A percentile compares a stretch with the other conserved stretches of the same genome.
phyloP scores from a whole-genome alignment of 2,888 invertebrate genomes.

The Idaea aversata region DNA sequence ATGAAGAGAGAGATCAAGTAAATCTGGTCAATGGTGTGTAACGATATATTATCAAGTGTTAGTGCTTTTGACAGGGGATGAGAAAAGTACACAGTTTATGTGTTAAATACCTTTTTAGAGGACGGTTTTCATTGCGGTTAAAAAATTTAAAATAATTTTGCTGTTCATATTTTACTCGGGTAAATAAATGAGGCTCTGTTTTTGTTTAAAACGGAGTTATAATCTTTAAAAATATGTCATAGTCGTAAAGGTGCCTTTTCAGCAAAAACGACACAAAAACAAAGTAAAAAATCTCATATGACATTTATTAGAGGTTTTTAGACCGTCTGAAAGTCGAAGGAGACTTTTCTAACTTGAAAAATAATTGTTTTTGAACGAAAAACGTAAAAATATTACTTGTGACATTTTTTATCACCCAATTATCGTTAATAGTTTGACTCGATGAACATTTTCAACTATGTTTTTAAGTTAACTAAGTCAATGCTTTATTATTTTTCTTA shows the following conservation, averaged over 20 bases:
- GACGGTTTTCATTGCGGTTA: constrained; percentile 18
- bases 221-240: not conserved
- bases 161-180: not conserved
- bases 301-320: not conserved
- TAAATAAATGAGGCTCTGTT: not conserved
- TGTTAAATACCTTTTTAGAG: constrained; percentile 20
- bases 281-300: not conserved
- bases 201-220: not conserved
- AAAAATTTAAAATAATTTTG: not conserved
- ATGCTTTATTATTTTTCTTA: too few relatives aligned
- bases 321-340: not conserved
- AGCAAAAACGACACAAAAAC: not conserved
- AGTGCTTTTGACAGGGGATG: constrained; percentile 56
- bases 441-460: too few relatives aligned
- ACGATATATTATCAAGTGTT: constrained; percentile 53
- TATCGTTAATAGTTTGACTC: too few relatives aligned
- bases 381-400: too few relatives aligned
- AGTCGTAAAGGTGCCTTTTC: not conserved
- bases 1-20: constrained; percentile 19
- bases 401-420: too few relatives aligned
- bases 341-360: not conserved
- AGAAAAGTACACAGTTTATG: constrained; percentile 31
- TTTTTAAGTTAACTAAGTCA: too few relatives aligned
- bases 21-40: constrained; percentile 26
- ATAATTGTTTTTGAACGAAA: too few relatives aligned